These are phyloP conservation scores for Doryteuthis pealeii DNA, from an alignment of 1,140 invertebrate genomes.

Conservation along the genomic window DNA sequence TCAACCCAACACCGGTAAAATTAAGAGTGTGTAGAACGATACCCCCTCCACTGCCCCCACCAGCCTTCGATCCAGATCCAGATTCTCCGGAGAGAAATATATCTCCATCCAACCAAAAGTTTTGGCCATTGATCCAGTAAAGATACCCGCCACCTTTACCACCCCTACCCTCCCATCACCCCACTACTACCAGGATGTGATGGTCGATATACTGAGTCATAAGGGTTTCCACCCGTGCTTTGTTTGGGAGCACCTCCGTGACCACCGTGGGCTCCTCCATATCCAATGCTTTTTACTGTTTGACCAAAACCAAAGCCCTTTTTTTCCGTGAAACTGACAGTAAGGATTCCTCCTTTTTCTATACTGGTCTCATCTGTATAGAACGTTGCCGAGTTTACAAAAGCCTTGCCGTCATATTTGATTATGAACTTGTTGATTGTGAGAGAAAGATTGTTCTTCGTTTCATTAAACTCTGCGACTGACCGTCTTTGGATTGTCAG, in stretches of 20 bases:
- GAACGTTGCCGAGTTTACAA: conserved; percentile 40
- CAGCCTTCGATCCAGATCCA: conserved; percentile 35
- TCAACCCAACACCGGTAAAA: conserved; percentile 45
- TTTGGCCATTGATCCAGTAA: conserved; percentile 39
- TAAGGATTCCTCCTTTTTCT: conserved; percentile 39
- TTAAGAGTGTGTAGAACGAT: conserved; percentile 43
- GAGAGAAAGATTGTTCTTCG: conserved; percentile 30
- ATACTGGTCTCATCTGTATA: conserved; percentile 36
- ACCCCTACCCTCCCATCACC: conserved; percentile 42
- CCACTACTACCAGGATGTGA: conserved; percentile 41
- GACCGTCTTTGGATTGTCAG: conserved; percentile 45
- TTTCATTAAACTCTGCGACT: conserved; percentile 31
- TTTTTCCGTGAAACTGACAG: conserved; percentile 35
- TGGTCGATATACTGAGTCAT: conserved; percentile 39
- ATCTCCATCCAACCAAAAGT: conserved; percentile 40
- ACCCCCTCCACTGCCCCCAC: conserved; percentile 48
- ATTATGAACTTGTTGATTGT: conserved; percentile 37
- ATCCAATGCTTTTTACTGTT: conserved; percentile 28
- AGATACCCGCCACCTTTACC: conserved; percentile 45
- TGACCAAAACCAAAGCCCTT: conserved; percentile 30
- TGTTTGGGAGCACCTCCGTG: conserved; percentile 43
- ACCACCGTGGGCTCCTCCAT: conserved; percentile 46
- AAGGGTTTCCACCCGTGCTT: conserved; percentile 31
- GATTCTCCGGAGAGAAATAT: conserved; percentile 33
- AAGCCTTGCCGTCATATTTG: conserved; percentile 37